Evolutionary conservation across 1,140 invertebrate species (phyloP), one percentile per base, ranked within the genome.

Genomic region (Trichonephila clavipes): DNA sequence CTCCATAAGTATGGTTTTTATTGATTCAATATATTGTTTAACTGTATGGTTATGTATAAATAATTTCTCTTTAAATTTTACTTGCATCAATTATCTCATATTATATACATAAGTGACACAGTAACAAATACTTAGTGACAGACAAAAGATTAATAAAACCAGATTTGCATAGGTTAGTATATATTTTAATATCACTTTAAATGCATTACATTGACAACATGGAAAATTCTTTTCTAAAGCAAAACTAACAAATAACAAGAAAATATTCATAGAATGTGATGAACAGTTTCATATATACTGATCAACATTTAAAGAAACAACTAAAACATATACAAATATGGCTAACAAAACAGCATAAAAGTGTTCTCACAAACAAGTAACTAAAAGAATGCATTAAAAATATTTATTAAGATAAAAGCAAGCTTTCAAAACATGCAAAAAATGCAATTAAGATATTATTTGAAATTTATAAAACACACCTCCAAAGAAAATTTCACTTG

Each of bases 91-190:
- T 51, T 51, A 7, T 5, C 51, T 51, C 51, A 12, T 51, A 51
- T 51, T 10, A 51, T 51, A 51, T 51, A 51, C 10, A 51, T 10
- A 51, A 51, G 51, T 1, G 34, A 40, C 4, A 40, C 34, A 40
- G 2, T 40, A 40, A 40, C 34, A 40, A 40, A 40, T 40, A 40
- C 34, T 40, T 40, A 72, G 28, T n/a, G 14, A 72, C 24, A 72
- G 28, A 72, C 12, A 72, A n/a, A 72, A 34, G 34, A 77, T 77
- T 40, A 69, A 69, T n/a, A 51, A n/a, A 40, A 18, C 3, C 72
- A 77, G 14, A 77, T 77, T 77, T 77, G 72, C 72, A 77, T 28
- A 77, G 72, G 34, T 77, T 77, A 77, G 72, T 16, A 77, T 24
- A 40, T 40, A 77, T 77, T 77, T 77, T 77, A 77, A 77, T 77